phyloP scores from a whole-genome alignment of 2,113 vertebrate genomes.

The human region DNA sequence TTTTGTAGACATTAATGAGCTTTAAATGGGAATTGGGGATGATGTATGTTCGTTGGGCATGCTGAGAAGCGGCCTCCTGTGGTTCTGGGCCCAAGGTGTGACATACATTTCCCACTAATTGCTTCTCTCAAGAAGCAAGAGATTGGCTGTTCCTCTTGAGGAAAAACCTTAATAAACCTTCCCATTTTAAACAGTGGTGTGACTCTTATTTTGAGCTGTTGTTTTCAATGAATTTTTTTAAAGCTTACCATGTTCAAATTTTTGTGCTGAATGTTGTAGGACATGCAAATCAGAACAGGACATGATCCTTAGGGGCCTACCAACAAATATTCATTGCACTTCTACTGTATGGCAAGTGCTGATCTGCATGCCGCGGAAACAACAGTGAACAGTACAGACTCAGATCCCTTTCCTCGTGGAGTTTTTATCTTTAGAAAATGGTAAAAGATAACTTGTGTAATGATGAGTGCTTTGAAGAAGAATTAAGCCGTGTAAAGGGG shows the following conservation, averaged over 20 bases:
- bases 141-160: slow-evolving; percentile 56
- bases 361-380: not conserved
- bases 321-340: not conserved
- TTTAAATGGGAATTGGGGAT: not conserved
- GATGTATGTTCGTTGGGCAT: not conserved
- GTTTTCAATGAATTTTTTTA: not conserved
- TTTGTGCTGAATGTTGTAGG: not conserved
- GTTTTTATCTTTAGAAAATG: not conserved
- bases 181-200: slow-evolving; percentile 52
- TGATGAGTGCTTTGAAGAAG: not conserved
- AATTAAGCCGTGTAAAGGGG: not conserved
- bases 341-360: not conserved
- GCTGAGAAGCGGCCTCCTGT: slow-evolving; percentile 18
- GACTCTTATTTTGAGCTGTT: slow-evolving; percentile 59
- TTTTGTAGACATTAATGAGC: slow-evolving; percentile 26
- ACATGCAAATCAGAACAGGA: not conserved
- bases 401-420: not conserved
- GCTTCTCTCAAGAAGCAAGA: slow-evolving; percentile 61
- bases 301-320: not conserved
- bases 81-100: slow-evolving; percentile 35
- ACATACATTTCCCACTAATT: slow-evolving; percentile 47
- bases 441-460: not conserved
- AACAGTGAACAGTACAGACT: not conserved
- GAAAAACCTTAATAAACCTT: slow-evolving; percentile 74
- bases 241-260: not conserved